phyloP scores from a whole-genome alignment of 2,113 vertebrate species.

The Scatophagus argus region DNA sequence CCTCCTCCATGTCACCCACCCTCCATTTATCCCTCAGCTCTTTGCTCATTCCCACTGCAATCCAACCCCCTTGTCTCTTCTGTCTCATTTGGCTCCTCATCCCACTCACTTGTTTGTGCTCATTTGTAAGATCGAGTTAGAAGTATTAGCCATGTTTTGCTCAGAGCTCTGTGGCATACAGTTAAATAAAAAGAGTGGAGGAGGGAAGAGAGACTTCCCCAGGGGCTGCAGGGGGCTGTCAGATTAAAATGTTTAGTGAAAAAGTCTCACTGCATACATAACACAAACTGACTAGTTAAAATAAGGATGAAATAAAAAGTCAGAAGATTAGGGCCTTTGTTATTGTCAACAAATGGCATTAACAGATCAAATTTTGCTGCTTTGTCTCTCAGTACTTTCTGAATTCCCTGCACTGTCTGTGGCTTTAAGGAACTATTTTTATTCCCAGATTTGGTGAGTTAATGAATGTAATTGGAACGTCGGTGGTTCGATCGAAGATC shows the following conservation, averaged over 20 bases:
- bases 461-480: too few species aligned
- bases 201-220: conserved; percentile 56
- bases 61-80: conserved; percentile 36
- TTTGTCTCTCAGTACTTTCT: not conserved
- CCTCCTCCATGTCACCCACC: conserved; percentile 19
- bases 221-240: conserved; percentile 46
- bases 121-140: conserved; percentile 67
- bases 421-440: not conserved
- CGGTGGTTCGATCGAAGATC: too few species aligned
- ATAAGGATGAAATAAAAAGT: conserved; percentile 1
- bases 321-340: not conserved
- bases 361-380: not conserved
- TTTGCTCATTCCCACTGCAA: conserved; percentile 51
- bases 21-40: conserved; percentile 44
- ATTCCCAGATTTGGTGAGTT: too few species aligned
- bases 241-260: conserved; percentile 51
- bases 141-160: conserved; percentile 55
- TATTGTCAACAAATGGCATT: conserved; percentile 3
- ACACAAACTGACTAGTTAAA: not conserved
- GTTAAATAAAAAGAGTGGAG: conserved; percentile 69
- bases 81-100: conserved; percentile 43
- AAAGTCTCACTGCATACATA: conserved; percentile 23
- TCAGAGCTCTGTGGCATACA: conserved; percentile 49
- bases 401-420: conserved; percentile 1
- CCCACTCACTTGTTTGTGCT: conserved; percentile 57